These are phyloP conservation scores for Gadopsis bispinosus DNA, from an alignment of 2,797 vertebrate genomes.

Conservation along the genomic window DNA sequence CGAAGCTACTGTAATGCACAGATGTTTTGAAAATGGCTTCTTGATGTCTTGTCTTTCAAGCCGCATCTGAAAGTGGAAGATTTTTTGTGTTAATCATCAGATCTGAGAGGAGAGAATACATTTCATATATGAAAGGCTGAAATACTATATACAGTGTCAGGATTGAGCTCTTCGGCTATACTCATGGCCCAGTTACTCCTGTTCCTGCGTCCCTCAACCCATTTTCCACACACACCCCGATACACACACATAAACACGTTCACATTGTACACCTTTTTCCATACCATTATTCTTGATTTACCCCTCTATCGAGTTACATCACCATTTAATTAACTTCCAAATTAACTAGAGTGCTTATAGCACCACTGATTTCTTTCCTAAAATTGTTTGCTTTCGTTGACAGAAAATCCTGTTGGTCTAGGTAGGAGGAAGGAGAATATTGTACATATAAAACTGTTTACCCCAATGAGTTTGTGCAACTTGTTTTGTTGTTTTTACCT, in stretches of 20 bases:
- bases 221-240: neutral
- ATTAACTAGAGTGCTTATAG: constrained; percentile 57
- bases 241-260: neutral
- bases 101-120: constrained; percentile 19
- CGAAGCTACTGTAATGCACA: neutral
- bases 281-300: constrained; percentile 29
- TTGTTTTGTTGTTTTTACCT: neutral
- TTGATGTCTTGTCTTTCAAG: constrained; percentile 41
- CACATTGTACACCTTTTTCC: neutral
- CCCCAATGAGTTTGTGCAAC: neutral
- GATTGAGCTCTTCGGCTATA: neutral
- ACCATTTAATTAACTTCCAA: constrained; percentile 62
- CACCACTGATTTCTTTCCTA: constrained; percentile 42
- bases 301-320: constrained; percentile 34
- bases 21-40: constrained; percentile 46
- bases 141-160: neutral
- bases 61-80: constrained; percentile 34
- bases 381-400: constrained; percentile 47
- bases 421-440: constrained; percentile 25
- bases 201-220: no score
- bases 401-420: constrained; percentile 54
- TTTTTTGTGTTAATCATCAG: constrained; percentile 42
- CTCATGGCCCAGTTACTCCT: constrained; percentile 43
- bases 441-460: neutral
- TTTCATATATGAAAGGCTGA: constrained; percentile 35